Conservation (phyloP, 1,140 invertebrate genomes). For the Sycophaga agraensis region DNA sequence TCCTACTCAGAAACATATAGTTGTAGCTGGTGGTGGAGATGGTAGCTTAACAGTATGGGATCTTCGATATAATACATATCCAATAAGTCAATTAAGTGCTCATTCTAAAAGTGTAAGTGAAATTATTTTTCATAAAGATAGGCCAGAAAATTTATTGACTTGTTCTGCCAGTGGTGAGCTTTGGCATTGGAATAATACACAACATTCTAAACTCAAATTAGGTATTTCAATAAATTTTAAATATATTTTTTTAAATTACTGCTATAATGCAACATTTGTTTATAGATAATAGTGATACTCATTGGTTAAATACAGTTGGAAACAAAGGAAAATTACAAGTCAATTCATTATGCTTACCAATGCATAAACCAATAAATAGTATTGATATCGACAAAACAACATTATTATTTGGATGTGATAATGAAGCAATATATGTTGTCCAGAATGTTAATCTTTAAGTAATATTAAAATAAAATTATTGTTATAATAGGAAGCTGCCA, state of each 20-base stretch:
- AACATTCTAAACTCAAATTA: slow-evolving; percentile 49
- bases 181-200: slow-evolving; percentile 78
- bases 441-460: slow-evolving; percentile 53
- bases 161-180: slow-evolving; percentile 78
- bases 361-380: slow-evolving; percentile 77
- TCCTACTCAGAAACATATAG: slow-evolving; percentile 81
- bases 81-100: slow-evolving; percentile 77
- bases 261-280: not conserved
- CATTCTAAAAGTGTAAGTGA: slow-evolving; percentile 76
- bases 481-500: too few species aligned
- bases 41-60: slow-evolving; percentile 86
- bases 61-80: slow-evolving; percentile 76
- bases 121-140: slow-evolving; percentile 79
- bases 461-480: not conserved
- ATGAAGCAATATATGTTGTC: slow-evolving; percentile 78
- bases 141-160: slow-evolving; percentile 80
- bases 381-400: slow-evolving; percentile 73
- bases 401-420: slow-evolving; percentile 78
- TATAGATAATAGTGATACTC: slow-evolving; percentile 56
- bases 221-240: slow-evolving; percentile 35
- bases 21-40: slow-evolving; percentile 81
- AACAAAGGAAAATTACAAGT: slow-evolving; percentile 72
- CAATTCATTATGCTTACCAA: slow-evolving; percentile 67
- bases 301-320: slow-evolving; percentile 68
- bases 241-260: not conserved